Evolutionary conservation across 1,140 invertebrate species (phyloP), one percentile per base, ranked within the genome.

Genomic region (Aphelinus certus): DNA sequence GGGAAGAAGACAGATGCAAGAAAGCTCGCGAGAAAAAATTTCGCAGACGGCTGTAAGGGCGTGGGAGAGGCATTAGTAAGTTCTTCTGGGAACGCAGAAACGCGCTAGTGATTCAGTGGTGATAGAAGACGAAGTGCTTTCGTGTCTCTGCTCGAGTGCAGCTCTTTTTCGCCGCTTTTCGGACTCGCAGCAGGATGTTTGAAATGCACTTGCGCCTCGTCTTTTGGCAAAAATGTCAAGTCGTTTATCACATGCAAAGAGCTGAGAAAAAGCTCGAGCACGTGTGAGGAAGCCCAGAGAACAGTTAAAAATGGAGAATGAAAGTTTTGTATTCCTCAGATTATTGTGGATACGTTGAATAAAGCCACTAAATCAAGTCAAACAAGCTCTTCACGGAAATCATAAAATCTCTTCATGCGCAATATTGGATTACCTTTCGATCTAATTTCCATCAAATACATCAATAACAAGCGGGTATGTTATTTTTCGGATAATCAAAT

Each of bases 11-110:
- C 4, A 53, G 9, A 9, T 53, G 51, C 51, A 9, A 9, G 26
- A 26, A 26, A 26, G 43, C 60, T 43, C 26, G 3, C 4, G 60
- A 75, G 61, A 62, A 76, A 43, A 80, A 72, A 73, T 65, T 3
- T 45, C 76, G 78, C 79, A 83, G 82, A 84, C 83, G 83, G 10
- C 82, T 26, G 80, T 78, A 80, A 83, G 81, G 83, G 83, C 83
- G 83, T 84, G 83, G 83, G 83, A 84, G 83, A 84, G 82, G 80
- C 82, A 84, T 84, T 84, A 83, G 82, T 83, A 83, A 83, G 83
- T 81, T 82, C 79, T 78, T 79, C 78, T 75, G 67, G 77, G 78
- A 76, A 5, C 69, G 79, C 76, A 77, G 76, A 80, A 76, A 81
- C 73, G 76, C 76, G 75, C 77, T 79, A 77, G 75, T 79, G 81